Evolutionary conservation across 2,797 vertebrate genomes (phyloP).

Genomic region (Nyctibius grandis): DNA sequence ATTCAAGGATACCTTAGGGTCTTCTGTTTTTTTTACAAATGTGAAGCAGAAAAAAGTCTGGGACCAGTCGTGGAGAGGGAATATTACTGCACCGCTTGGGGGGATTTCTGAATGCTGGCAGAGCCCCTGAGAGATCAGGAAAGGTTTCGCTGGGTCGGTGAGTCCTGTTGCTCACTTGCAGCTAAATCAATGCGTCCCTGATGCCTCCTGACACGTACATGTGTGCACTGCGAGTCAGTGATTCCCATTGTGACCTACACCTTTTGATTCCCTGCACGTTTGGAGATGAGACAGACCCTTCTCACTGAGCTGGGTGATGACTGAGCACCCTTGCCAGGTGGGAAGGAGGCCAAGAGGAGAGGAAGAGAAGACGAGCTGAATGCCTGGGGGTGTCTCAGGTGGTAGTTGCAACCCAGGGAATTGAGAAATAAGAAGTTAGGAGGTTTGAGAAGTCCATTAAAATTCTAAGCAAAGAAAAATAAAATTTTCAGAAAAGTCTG

Average conservation of each 20-base stretch:
- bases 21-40: not conserved
- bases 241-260: not conserved
- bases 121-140: not conserved
- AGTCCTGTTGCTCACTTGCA: not conserved
- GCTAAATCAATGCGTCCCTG: not conserved
- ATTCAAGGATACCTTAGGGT: not conserved
- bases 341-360: not conserved
- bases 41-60: not conserved
- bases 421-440: not conserved
- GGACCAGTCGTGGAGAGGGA: not conserved
- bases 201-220: not conserved
- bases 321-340: not conserved
- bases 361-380: not conserved
- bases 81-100: not conserved
- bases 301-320: not conserved
- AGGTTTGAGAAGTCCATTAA: not conserved
- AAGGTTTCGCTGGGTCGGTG: not conserved
- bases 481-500: not conserved
- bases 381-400: not conserved
- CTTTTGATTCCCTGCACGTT: accelerated
- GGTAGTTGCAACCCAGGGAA: not conserved
- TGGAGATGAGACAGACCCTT: not conserved
- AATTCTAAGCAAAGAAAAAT: not conserved
- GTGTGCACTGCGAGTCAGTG: accelerated
- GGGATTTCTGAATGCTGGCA: not conserved